Percentiles rank a stretch among this genome's conserved stretches.
Evolutionary conservation across 2,113 vertebrate genomes (phyloP).

Genomic region (Acinonyx jubatus): DNA sequence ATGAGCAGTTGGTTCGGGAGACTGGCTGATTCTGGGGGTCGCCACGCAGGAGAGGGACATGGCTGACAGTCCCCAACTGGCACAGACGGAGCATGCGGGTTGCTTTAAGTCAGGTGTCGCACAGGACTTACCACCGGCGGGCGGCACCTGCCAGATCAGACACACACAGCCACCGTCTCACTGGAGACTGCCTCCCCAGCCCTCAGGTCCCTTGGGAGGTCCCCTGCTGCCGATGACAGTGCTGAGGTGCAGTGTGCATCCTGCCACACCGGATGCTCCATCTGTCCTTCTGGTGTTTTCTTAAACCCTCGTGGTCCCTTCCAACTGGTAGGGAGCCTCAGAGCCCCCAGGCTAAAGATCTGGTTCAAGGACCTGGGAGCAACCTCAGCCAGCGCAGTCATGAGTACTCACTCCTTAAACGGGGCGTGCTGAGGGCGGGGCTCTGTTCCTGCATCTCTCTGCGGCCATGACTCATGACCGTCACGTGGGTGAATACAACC

Average conservation of each 20-base stretch:
- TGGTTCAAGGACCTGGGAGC: accelerated
- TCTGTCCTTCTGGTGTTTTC: not conserved
- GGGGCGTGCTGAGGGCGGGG: not conserved
- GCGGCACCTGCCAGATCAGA: not conserved
- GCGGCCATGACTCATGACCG: not conserved
- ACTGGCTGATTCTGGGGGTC: not conserved
- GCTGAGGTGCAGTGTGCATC: accelerated
- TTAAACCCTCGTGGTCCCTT: not conserved
- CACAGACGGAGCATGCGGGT: not conserved
- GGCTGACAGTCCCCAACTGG: not conserved
- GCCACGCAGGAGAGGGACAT: not conserved
- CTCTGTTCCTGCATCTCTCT: not conserved
- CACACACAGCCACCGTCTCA: accelerated
- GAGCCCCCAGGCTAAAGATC: not conserved
- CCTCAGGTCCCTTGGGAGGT: not conserved
- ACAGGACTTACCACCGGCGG: not conserved
- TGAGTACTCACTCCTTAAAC: not conserved
- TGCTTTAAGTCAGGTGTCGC: not conserved
- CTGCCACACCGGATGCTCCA: not conserved
- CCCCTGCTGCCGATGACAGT: not conserved
- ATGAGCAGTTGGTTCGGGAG: not conserved
- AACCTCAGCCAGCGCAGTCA: not conserved
- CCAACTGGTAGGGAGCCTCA: not conserved
- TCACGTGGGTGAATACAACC: accelerated
- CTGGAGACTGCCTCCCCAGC: not conserved